A percentile compares a stretch with the other conserved stretches of the same genome.
These are phyloP conservation scores for Alosa alosa DNA, from an alignment of 2,113 vertebrate species.

Conservation along the genomic window DNA sequence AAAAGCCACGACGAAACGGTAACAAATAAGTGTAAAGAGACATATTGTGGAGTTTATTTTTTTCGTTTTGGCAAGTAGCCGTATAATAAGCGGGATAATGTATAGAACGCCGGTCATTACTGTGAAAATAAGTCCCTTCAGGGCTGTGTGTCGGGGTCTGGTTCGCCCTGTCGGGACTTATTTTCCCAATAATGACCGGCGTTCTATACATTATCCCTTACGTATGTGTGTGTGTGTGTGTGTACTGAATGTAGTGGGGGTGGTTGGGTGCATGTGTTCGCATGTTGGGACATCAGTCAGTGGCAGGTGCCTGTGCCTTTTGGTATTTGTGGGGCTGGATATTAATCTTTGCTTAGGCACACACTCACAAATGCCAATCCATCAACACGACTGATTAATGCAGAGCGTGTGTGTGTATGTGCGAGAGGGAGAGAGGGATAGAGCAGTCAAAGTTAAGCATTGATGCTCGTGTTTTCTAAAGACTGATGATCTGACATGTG, in stretches of 20 bases:
- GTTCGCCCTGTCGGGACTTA: neutral
- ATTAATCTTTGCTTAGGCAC: neutral
- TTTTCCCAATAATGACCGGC: too few relatives aligned
- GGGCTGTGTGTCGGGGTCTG: neutral
- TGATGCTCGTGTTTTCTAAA: neutral
- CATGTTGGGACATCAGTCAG: neutral
- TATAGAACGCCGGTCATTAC: too few relatives aligned
- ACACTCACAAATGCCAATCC: constrained; percentile 8
- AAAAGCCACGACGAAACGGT: too few relatives aligned
- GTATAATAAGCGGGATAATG: too few relatives aligned
- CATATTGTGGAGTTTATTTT: too few relatives aligned
- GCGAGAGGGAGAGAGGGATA: neutral
- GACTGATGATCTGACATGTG: neutral
- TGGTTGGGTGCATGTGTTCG: neutral
- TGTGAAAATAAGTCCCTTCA: too few relatives aligned
- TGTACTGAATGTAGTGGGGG: neutral
- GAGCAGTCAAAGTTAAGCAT: neutral
- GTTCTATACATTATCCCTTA: too few relatives aligned
- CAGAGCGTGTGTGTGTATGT: neutral
- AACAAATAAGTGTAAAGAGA: too few relatives aligned
- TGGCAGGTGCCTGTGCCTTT: neutral
- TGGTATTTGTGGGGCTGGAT: neutral
- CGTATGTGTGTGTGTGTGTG: neutral
- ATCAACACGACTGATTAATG: neutral
- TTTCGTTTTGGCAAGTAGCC: too few relatives aligned